Evolutionary conservation across 2,888 invertebrate species (phyloP).

Genomic region (Lysandra bellargus): DNA sequence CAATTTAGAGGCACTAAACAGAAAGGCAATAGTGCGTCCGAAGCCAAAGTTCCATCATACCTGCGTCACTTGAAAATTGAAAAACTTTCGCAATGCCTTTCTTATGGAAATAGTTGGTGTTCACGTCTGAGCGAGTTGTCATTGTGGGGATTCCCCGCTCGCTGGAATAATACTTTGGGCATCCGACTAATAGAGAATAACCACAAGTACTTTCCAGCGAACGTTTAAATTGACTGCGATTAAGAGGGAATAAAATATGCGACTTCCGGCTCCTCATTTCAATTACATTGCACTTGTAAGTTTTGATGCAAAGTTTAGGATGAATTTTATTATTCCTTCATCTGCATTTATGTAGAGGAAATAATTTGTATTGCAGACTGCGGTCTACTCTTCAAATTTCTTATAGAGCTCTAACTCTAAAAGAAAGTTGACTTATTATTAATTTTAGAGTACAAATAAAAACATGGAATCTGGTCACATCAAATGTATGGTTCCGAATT

Average conservation of each 20-base stretch:
- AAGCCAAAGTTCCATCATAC: conserved; percentile 76
- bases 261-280: background rate
- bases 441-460: background rate
- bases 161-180: conserved; percentile 59
- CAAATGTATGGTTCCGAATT: background rate
- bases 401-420: background rate
- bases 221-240: conserved; percentile 30
- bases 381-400: too few relatives aligned
- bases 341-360: background rate
- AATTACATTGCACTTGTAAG: conserved; percentile 14
- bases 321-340: background rate
- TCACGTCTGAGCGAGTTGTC: conserved; percentile 77
- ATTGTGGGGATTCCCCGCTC: conserved; percentile 72
- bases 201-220: conserved; percentile 34
- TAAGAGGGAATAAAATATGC: conserved; percentile 22
- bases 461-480: background rate
- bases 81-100: conserved; percentile 79
- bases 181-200: conserved; percentile 39
- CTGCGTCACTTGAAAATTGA: conserved; percentile 80
- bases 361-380: background rate
- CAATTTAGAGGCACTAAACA: conserved; percentile 21
- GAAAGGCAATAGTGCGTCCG: conserved; percentile 53
- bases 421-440: background rate
- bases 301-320: conserved; percentile 4
- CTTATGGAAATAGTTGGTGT: conserved; percentile 78